A percentile compares a stretch with the other conserved stretches of the same genome.
Evolutionary conservation across 2,113 vertebrate genomes (phyloP).

Genomic region (Hippolais icterina): DNA sequence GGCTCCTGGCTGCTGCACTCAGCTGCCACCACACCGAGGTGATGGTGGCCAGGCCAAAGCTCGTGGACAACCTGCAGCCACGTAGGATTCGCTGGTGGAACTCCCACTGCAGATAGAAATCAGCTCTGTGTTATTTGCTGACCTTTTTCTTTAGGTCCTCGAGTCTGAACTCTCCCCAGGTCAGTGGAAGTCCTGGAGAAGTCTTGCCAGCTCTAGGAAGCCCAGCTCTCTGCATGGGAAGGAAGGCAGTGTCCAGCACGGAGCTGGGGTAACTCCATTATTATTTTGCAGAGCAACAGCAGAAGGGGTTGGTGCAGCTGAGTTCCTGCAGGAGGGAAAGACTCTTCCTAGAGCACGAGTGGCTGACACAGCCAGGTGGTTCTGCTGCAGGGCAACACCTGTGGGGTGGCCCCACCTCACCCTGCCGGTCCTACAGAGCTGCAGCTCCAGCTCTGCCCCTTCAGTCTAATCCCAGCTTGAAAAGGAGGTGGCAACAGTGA

Average conservation of each 20-base stretch:
- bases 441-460: neutral
- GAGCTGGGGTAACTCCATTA: rapidly evolving
- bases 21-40: neutral
- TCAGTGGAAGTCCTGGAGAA: rapidly evolving
- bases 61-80: rapidly evolving
- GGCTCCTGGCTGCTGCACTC: neutral
- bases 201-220: neutral
- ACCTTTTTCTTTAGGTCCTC: rapidly evolving
- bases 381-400: neutral
- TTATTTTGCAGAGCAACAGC: neutral
- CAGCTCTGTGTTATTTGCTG: neutral
- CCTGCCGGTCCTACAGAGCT: neutral
- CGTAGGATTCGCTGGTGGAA: rapidly evolving
- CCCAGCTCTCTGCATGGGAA: rapidly evolving
- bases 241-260: rapidly evolving
- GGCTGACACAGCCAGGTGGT: rapidly evolving
- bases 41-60: neutral
- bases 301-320: rapidly evolving
- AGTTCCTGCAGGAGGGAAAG: neutral
- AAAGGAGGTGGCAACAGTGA: rapidly evolving
- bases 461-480: rapidly evolving
- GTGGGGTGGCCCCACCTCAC: rapidly evolving
- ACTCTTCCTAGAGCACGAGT: neutral
- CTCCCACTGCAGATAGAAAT: neutral
- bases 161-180: rapidly evolving